Conservation (phyloP, 37 sponge, comb jelly and placozoan genomes). For the Halisarca cf. caerulea region DNA sequence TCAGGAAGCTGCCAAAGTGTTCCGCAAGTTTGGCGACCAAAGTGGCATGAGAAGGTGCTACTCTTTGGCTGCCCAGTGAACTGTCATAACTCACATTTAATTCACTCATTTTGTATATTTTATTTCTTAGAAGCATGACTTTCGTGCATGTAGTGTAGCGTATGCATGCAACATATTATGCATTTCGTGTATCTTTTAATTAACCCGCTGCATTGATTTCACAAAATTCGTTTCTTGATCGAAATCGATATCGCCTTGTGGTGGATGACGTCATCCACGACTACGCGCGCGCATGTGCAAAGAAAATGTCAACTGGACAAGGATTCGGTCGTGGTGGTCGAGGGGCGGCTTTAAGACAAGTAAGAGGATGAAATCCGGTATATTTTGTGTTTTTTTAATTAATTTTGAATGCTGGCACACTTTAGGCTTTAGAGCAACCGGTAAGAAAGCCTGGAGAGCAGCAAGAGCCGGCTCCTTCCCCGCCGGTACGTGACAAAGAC, state of each 20-base stretch:
- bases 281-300: background rate
- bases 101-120: no score
- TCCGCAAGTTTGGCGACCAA: background rate
- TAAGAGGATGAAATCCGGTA: background rate
- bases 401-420: background rate
- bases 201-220: no score
- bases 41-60: constrained; percentile 15
- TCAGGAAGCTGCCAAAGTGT: constrained; percentile 9
- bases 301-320: background rate
- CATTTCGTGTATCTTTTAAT: no score
- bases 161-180: no score
- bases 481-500: background rate
- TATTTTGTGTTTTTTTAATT: background rate
- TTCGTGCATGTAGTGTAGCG: no score
- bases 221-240: no score
- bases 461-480: background rate
- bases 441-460: constrained; percentile 48
- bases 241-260: no score
- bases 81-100: no score
- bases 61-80: background rate
- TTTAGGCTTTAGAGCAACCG: constrained; percentile 53
- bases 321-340: constrained; percentile 73
- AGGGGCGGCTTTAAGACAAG: constrained; percentile 70
- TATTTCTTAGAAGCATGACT: no score
- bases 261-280: no score